A percentile compares a stretch with the other conserved stretches of the same genome.
These are phyloP conservation scores for Chelonia mydas DNA, from an alignment of 2,797 vertebrate species.

Conservation along the genomic window DNA sequence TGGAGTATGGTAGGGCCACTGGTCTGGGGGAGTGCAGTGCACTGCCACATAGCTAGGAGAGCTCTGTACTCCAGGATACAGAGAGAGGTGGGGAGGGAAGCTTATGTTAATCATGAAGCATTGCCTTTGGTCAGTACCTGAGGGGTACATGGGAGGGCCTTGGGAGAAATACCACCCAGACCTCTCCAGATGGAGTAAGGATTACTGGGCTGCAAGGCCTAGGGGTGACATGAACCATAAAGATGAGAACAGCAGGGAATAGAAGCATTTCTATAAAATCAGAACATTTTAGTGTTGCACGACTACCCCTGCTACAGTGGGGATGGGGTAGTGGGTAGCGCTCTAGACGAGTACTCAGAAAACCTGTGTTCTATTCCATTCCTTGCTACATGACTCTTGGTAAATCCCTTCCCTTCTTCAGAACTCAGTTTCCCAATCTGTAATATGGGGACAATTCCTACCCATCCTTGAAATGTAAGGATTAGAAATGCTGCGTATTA, in stretches of 20 bases:
- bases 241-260: neutral
- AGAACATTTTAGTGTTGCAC: neutral
- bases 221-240: neutral
- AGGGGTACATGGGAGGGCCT: neutral
- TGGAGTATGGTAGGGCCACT: neutral
- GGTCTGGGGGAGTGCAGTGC: neutral
- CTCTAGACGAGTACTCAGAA: neutral
- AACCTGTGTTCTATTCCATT: neutral
- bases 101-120: neutral
- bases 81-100: neutral
- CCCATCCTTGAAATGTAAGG: neutral
- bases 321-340: neutral
- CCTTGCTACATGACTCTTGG: neutral
- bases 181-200: neutral
- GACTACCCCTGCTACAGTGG: neutral
- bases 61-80: neutral
- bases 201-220: neutral
- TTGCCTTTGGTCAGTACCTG: neutral
- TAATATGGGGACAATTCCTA: fast-evolving
- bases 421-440: neutral
- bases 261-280: neutral
- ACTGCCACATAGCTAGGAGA: neutral
- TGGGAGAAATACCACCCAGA: neutral
- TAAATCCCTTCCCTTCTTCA: conserved; percentile 23
- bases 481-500: fast-evolving